phyloP scores from a whole-genome alignment of 37 sponge, comb jelly and placozoan species.

The Aphrocallistes beatrix region DNA sequence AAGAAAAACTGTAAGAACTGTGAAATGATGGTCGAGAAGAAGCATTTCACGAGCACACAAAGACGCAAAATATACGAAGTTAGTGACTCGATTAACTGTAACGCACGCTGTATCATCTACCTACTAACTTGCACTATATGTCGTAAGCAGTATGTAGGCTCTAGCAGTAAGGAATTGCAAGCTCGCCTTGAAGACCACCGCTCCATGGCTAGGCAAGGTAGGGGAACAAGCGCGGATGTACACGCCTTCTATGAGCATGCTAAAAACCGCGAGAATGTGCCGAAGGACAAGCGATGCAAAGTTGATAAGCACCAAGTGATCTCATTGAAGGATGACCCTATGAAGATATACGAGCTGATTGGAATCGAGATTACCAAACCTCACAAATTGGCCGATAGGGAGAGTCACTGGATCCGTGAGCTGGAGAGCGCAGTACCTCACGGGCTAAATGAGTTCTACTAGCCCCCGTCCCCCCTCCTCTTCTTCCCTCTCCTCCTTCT shows the following conservation, averaged over 20 bases:
- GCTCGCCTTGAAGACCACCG: neutral
- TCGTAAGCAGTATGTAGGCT: slow-evolving; percentile 17
- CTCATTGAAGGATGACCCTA: neutral
- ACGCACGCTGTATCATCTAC: neutral
- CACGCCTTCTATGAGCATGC: slow-evolving; percentile 14
- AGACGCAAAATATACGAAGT: neutral
- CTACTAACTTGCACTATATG: neutral
- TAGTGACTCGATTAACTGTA: neutral
- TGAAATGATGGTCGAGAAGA: slow-evolving; percentile 14
- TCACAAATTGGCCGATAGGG: neutral
- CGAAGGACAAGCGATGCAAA: neutral
- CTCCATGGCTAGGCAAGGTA: neutral
- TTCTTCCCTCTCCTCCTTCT: neutral
- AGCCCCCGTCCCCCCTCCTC: neutral
- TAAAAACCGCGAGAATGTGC: slow-evolving; percentile 10
- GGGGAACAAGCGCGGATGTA: slow-evolving; percentile 1
- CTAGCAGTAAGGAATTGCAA: neutral
- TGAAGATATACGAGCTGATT: slow-evolving; percentile 7
- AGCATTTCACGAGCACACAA: slow-evolving; percentile 10
- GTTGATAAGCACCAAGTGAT: neutral
- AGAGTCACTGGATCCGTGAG: slow-evolving; percentile 16
- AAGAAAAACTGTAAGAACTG: neutral
- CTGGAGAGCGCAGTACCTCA: neutral
- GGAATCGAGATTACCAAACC: neutral
- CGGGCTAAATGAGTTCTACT: slow-evolving; percentile 1